Percentiles rank a stretch among this genome's conserved stretches.
phyloP scores from a whole-genome alignment of 2,888 invertebrate genomes.

The Amblyteles armatorius region DNA sequence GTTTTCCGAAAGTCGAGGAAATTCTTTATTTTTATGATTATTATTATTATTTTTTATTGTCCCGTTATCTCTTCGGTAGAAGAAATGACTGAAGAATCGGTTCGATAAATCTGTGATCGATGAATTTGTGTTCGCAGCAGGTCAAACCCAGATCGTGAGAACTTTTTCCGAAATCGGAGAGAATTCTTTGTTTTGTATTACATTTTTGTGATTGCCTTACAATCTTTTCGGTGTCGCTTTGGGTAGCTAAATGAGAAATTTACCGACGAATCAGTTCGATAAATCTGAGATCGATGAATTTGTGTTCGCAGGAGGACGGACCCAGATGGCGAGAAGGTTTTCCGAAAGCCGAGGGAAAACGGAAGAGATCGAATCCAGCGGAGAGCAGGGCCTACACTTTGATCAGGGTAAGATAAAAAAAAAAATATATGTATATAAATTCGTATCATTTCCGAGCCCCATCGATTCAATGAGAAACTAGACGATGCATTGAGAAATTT shows the following conservation, averaged over 20 bases:
- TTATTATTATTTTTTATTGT: not conserved
- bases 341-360: slow-evolving; percentile 68
- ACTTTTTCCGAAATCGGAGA: too few relatives aligned
- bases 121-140: slow-evolving; percentile 71
- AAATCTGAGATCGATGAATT: slow-evolving; percentile 6
- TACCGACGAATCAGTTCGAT: not conserved
- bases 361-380: slow-evolving; percentile 76
- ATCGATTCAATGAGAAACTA: not conserved
- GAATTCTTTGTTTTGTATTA: not conserved
- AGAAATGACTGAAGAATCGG: too few relatives aligned
- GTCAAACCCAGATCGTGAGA: slow-evolving; percentile 55
- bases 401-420: slow-evolving; percentile 80
- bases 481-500: not conserved
- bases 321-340: slow-evolving; percentile 74
- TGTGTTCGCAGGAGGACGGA: slow-evolving; percentile 74
- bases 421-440: not conserved
- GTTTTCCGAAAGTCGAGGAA: too few relatives aligned
- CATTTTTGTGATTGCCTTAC: not conserved
- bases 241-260: not conserved
- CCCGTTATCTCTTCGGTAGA: not conserved
- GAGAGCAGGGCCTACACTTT: slow-evolving; percentile 83
- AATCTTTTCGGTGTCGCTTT: slow-evolving; percentile 21
- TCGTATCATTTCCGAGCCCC: too few relatives aligned
- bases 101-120: too few relatives aligned
- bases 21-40: not conserved